These are phyloP conservation scores for Syrista parreyssii DNA, from an alignment of 2,888 invertebrate species.

Conservation along the genomic window DNA sequence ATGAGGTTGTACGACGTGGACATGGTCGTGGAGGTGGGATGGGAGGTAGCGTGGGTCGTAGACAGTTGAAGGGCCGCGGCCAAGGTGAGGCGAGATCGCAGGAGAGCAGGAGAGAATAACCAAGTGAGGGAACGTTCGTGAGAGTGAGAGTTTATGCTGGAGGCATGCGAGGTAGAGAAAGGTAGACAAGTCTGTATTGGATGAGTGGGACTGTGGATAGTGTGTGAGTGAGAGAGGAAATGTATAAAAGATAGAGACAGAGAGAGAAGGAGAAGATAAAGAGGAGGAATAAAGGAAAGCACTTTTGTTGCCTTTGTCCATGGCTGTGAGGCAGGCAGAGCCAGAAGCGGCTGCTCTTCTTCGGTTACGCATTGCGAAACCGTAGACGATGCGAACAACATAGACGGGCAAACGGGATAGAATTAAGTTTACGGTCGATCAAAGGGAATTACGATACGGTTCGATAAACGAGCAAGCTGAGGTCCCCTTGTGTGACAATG, in stretches of 20 bases:
- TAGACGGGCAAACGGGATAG: slow-evolving; percentile 3
- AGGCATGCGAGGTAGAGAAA: slow-evolving; percentile 30
- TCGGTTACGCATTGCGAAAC: slow-evolving; percentile 30
- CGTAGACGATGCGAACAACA: slow-evolving; percentile 8
- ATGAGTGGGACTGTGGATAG: background rate
- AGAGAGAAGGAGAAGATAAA: slow-evolving; percentile 17
- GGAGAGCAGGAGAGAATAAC: slow-evolving; percentile 11
- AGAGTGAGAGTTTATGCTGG: slow-evolving; percentile 24
- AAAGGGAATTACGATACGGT: slow-evolving; percentile 11
- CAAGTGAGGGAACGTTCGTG: slow-evolving; percentile 19
- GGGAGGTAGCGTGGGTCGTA: slow-evolving; percentile 60
- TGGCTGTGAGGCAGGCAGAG: slow-evolving; percentile 30
- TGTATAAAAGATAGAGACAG: slow-evolving; percentile 14
- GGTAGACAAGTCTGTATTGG: slow-evolving; percentile 23
- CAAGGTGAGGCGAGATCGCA: slow-evolving; percentile 61
- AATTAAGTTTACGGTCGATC: slow-evolving; percentile 2
- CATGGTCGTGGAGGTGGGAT: slow-evolving; percentile 18
- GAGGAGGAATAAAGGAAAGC: slow-evolving; percentile 35
- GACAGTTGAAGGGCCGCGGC: slow-evolving; percentile 67
- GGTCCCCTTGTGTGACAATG: background rate
- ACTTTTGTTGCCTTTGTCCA: slow-evolving; percentile 48
- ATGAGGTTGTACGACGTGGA: slow-evolving; percentile 6
- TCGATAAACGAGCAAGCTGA: slow-evolving; percentile 17
- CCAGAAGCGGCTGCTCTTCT: slow-evolving; percentile 2
- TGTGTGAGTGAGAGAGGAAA: slow-evolving; percentile 22